Base-by-base conservation (phyloP, 2,113 vertebrate genomes). In the Rhabdomys dilectus region DNA sequence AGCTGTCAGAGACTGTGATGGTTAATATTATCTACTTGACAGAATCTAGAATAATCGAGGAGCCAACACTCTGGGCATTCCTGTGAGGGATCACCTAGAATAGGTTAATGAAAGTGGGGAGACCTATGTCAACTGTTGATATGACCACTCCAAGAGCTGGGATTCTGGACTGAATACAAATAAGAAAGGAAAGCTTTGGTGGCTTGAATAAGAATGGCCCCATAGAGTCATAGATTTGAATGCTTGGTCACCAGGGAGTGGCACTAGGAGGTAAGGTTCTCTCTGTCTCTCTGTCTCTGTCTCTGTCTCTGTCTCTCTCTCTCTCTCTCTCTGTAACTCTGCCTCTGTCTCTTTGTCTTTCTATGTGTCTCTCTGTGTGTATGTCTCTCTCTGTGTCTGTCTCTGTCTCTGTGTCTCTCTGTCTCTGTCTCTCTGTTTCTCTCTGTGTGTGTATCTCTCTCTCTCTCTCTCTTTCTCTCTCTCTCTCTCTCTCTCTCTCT, bases 371-470 rank as follows among this genome's bases (percentile, higher is more conserved):
- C 51, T 53, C 51, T n/a, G n/a, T n/a, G n/a, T n/a, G n/a, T n/a
- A n/a, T n/a, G n/a, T 34, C 64, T 34, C 64, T 31, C 29, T 66
- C 10, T 66, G 2, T 62, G 7, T 62, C 7, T 62, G 11, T 31
- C 12, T 66, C 11, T 66, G 11, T 56, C 53, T 56, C 58, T 58
- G 19, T 58, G 58, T 58, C 0, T 58, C 5, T 58, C 58, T 58
- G 4, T 6, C 58, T 58, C 19, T 58, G 17, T 58, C 17, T 58
- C 5, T 58, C 17, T 58, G 1, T 13, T 1, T 31, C 10, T 66
- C 3, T 31, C 62, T 64, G 10, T 64, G 3, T 29, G 0, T 64
- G 9, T 29, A 2, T 64, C 0, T 29, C 24, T 64, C 24, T 10
- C 8, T 64, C 24, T 29, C 3, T 64, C 22, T 62, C 62, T 64